Conservation (phyloP, 2,113 vertebrate species). For the Nyctereutes procyonoides region DNA sequence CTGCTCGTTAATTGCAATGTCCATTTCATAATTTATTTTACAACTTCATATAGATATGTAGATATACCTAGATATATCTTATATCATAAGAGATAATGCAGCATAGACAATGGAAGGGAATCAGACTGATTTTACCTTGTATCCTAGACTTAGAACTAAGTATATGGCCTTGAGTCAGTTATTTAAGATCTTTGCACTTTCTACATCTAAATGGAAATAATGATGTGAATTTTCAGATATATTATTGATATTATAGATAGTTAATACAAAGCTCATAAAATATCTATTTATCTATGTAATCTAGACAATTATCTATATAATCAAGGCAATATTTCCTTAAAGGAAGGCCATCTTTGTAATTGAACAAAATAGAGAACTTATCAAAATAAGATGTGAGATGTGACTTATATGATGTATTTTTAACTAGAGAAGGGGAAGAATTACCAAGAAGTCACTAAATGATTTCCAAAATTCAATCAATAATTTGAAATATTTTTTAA, state of each 20-base stretch:
- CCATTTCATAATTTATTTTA: background rate
- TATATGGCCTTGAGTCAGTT: background rate
- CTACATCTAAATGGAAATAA: background rate
- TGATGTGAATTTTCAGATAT: background rate
- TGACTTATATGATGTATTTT: background rate
- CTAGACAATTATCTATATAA: background rate
- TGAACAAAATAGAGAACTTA: constrained; percentile 1
- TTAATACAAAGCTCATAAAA: background rate
- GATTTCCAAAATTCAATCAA: background rate
- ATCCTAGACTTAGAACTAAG: background rate
- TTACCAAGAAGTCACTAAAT: background rate
- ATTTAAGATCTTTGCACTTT: background rate
- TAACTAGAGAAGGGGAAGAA: background rate
- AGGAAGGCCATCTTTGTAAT: background rate
- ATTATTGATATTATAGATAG: background rate
- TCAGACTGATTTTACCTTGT: background rate
- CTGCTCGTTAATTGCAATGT: background rate
- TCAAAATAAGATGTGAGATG: background rate
- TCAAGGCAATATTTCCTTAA: background rate
- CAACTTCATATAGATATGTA: background rate
- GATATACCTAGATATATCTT: background rate
- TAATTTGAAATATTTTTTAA: background rate
- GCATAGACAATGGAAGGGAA: background rate
- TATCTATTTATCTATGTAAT: background rate
- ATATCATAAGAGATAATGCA: background rate